Base-by-base conservation (phyloP, 2,797 vertebrate genomes). In the Netta rufina region DNA sequence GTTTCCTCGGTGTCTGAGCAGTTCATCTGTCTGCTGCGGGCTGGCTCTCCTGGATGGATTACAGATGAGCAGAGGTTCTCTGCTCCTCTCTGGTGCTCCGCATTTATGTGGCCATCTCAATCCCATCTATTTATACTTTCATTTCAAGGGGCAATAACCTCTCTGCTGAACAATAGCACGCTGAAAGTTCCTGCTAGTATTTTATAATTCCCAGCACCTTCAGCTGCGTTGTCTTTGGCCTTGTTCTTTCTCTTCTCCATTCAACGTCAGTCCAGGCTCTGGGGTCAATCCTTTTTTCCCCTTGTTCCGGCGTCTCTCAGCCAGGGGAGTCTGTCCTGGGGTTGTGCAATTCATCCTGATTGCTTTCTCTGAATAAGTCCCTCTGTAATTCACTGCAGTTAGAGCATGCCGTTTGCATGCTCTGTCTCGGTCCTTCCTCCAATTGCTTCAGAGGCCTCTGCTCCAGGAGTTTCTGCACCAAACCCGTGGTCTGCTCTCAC, bases 401-500 rank as follows among this genome's bases (percentile, higher is more conserved):
- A 51, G 45, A 85, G 47, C 27, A 13, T 1, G 1, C 21, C 3
- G 39, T 41, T 28, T 41, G 62, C 51, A 21, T 54, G 38, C 6
- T 57, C 76, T 83, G 51, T 76, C 47, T 38, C n/a, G 24, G 33
- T 13, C 17, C 32, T 32, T 72, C 39, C 43, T 91, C 56, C 53
- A 14, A 0, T 7, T 49, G 57, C 65, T 84, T 53, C 33, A 10
- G 61, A 24, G 14, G 4, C 28, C 39, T 24, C 9, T 13, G 22
- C 51, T 64, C 41, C 25, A 3, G 45, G 70, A 32, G 25, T 4
- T 85, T 33, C 47, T 5, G 3, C 65, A n/a, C 7, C 8, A 25
- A 27, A 8, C 47, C 32, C 17, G 3, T 0, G 2, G 69, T 53
- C 60, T 18, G 2, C 56, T 33, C 19, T n/a, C 20, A 58, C n/a